Base-by-base conservation (phyloP, 2,888 invertebrate genomes). In the Yponomeuta cagnagella region DNA sequence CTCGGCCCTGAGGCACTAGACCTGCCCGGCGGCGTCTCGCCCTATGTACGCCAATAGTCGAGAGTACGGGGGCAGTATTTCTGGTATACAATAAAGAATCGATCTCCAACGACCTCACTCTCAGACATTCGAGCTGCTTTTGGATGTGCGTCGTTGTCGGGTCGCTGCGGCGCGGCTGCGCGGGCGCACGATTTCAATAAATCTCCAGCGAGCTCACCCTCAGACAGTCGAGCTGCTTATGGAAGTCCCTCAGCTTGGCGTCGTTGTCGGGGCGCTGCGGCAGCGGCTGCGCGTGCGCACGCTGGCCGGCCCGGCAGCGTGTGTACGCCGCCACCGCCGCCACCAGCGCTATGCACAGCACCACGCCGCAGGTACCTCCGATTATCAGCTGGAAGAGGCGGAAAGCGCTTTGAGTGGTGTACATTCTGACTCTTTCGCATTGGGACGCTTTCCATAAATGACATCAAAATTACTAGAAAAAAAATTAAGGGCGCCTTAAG, bases 171-270 rank as follows among this genome's bases (percentile, higher is more conserved):
- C 69, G 89, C n/a, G 88, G 88, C 65, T 90, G 75, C 0, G 90
- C 89, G 69, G 87, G 91, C 10, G 90, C 81, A 31, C 84, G 43
- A 23, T 23, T 23, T 23, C 23, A 23, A 23, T 23, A 0, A 23
- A 23, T 23, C 23, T 30, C 30, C 10, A 3, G 4, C 37, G 5
- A 67, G 77, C 84, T 79, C 78, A 92, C 93, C 77, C 93, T 82
- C 74, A 92, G 86, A 76, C 91, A 92, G 75, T 93, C 92, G 23
- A 93, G 86, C 75, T 93, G 92, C 75, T 92, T 92, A 74, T 93
- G 92, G 74, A 92, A 93, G 77, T 91, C 90, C 48, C 90, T 77
- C 0, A 93, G 85, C 67, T 82, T 80, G n/a, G 87, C 88, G 77
- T 91, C 90, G 73, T 91, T 90, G 72, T 91, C 90, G 72, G 86